phyloP scores from a whole-genome alignment of 2,888 invertebrate species.

The Rotaria sp. region DNA sequence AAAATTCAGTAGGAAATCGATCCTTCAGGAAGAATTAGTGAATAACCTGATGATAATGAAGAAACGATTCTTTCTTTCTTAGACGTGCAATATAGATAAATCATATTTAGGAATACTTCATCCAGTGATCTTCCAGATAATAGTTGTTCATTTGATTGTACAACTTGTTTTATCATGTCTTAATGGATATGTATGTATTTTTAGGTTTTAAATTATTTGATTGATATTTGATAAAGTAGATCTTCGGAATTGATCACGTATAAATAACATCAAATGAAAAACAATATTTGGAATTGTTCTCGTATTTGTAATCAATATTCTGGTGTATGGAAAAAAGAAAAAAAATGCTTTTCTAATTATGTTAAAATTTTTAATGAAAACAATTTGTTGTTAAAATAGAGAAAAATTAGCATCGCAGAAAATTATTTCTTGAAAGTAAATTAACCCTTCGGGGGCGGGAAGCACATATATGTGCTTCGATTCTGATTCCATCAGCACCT shows the following conservation, averaged over 20 bases:
- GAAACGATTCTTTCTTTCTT: constrained; percentile 58
- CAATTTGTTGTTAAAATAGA: no score
- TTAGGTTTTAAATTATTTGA: not conserved
- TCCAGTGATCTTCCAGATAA: constrained; percentile 62
- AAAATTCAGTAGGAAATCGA: constrained; percentile 70
- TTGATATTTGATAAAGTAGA: not conserved
- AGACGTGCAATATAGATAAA: constrained; percentile 60
- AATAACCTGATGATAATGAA: constrained; percentile 87
- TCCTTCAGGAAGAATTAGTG: constrained; percentile 85
- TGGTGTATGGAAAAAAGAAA: not conserved
- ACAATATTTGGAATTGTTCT: not conserved
- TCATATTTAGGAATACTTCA: constrained; percentile 62
- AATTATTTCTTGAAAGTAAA: no score
- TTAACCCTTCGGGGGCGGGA: no score
- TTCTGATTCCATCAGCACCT: no score
- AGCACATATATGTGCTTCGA: no score
- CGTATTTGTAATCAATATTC: not conserved
- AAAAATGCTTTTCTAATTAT: no score
- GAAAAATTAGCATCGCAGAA: no score
- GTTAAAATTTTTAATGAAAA: no score
- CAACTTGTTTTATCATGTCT: constrained; percentile 62
- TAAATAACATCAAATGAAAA: not conserved
- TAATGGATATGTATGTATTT: constrained; percentile 54
- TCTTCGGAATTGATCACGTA: not conserved
- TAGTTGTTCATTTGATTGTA: constrained; percentile 60